Evolutionary conservation across 2,888 invertebrate species (phyloP).

Genomic region (Harpalus rufipes): DNA sequence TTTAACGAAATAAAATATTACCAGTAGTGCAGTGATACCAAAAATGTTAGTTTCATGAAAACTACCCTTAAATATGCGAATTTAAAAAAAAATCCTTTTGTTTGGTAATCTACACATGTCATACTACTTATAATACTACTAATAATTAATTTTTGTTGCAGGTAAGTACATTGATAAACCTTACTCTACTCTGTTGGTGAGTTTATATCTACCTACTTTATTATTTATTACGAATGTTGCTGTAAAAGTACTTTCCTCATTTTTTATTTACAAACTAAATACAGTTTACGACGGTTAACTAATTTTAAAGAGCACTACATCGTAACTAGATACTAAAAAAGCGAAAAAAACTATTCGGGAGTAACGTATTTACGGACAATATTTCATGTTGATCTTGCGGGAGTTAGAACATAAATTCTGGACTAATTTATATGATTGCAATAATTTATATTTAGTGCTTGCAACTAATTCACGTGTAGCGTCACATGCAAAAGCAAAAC

Average conservation of each 20-base stretch:
- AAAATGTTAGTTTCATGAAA: too few relatives aligned
- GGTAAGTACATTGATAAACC: background rate
- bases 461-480: slow-evolving; percentile 26
- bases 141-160: background rate
- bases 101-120: too few relatives aligned
- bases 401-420: background rate
- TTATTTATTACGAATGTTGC: background rate
- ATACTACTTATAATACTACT: too few relatives aligned
- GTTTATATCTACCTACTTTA: background rate
- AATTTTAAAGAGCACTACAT: background rate
- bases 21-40: too few relatives aligned
- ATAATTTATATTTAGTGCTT: slow-evolving; percentile 34
- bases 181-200: background rate
- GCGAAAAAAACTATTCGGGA: background rate
- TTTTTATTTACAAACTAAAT: background rate
- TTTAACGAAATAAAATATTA: too few relatives aligned
- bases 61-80: too few relatives aligned
- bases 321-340: background rate
- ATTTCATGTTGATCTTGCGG: slow-evolving; percentile 8
- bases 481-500: slow-evolving; percentile 13
- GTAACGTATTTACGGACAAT: background rate
- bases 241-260: background rate
- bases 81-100: too few relatives aligned
- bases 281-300: background rate
- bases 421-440: slow-evolving; percentile 11